Conservation (phyloP, 2,888 invertebrate genomes). For the Syritta pipiens region DNA sequence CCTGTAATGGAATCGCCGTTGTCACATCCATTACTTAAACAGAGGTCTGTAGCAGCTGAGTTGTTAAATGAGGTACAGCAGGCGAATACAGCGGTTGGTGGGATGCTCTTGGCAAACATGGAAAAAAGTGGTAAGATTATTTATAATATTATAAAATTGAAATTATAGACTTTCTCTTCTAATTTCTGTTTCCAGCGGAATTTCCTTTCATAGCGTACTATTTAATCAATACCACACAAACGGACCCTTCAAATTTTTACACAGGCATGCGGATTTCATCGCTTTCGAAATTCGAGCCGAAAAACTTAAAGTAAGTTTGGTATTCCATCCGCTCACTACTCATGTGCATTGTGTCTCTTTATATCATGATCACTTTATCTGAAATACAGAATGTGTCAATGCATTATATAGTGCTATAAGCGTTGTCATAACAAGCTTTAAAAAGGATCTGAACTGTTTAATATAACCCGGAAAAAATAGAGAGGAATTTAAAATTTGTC, state of each 20-base stretch:
- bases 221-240: constrained; percentile 92
- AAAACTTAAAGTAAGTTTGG: constrained; percentile 80
- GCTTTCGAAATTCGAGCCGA: constrained; percentile 91
- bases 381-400: too few species aligned
- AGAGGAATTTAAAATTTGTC: too few species aligned
- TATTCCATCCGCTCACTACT: background rate
- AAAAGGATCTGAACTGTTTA: too few species aligned
- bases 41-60: constrained; percentile 88
- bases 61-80: constrained; percentile 85
- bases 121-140: constrained; percentile 85
- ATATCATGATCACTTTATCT: too few species aligned
- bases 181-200: constrained; percentile 82
- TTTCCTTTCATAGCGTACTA: constrained; percentile 96
- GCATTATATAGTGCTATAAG: too few species aligned
- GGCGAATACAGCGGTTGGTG: constrained; percentile 87
- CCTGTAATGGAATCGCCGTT: constrained; percentile 92
- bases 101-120: constrained; percentile 94
- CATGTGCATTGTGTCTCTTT: background rate
- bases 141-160: constrained; percentile 11
- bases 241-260: constrained; percentile 92
- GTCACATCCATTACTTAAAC: constrained; percentile 88
- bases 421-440: too few species aligned
- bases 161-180: constrained; percentile 14
- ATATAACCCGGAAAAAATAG: too few species aligned
- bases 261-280: constrained; percentile 91